phyloP scores from a whole-genome alignment of 2,888 invertebrate genomes.

The Caenorhabditis panamensis region DNA sequence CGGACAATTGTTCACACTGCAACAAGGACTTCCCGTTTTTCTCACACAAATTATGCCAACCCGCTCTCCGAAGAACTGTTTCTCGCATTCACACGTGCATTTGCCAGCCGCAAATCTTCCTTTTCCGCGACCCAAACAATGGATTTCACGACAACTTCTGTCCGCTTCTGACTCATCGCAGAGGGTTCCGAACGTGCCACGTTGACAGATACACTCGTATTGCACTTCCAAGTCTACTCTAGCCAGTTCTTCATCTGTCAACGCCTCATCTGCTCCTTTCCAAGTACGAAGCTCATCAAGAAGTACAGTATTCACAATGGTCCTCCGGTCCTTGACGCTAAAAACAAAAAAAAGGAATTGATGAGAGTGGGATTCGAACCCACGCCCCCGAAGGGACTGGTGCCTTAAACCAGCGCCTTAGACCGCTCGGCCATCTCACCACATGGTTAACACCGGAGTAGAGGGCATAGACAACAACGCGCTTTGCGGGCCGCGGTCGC shows the following conservation, averaged over 20 bases:
- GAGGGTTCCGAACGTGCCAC: slow-evolving; percentile 55
- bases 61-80: slow-evolving; percentile 61
- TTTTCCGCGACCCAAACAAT: slow-evolving; percentile 62
- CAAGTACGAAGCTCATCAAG: neutral
- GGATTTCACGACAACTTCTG: slow-evolving; percentile 42
- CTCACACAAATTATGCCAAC: slow-evolving; percentile 25
- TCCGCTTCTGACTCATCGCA: slow-evolving; percentile 61
- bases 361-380: slow-evolving; percentile 89
- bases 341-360: slow-evolving; percentile 31
- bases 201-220: slow-evolving; percentile 60
- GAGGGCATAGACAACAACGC: slow-evolving; percentile 10
- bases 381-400: slow-evolving; percentile 90
- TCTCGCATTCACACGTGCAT: slow-evolving; percentile 64
- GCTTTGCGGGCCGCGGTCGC: neutral
- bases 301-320: slow-evolving; percentile 33
- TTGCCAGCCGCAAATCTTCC: slow-evolving; percentile 33
- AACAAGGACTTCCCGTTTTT: slow-evolving; percentile 18
- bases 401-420: slow-evolving; percentile 92
- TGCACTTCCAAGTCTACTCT: slow-evolving; percentile 33
- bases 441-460: slow-evolving; percentile 2
- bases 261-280: neutral
- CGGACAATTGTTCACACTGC: slow-evolving; percentile 59
- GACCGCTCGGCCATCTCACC: slow-evolving; percentile 88
- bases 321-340: slow-evolving; percentile 21
- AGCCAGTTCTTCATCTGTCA: slow-evolving; percentile 24